phyloP scores from a whole-genome alignment of 2,888 invertebrate genomes.

The Helobdella robusta region DNA sequence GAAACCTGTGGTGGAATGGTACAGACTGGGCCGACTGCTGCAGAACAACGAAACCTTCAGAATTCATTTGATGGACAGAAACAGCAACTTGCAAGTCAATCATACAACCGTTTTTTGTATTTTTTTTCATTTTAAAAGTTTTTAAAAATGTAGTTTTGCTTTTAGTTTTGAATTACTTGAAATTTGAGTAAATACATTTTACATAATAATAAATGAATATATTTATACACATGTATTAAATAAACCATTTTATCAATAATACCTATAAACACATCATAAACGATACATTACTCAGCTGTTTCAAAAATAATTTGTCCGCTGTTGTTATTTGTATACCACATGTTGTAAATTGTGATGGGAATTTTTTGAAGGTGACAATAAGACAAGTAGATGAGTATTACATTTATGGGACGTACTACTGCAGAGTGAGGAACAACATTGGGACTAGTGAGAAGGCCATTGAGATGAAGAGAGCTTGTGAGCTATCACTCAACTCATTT shows the following conservation, averaged over 20 bases:
- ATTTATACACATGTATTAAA: no score
- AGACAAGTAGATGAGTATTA: constrained; percentile 33
- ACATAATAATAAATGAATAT: no score
- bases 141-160: not conserved
- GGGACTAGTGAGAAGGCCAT: constrained; percentile 25
- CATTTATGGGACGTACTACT: constrained; percentile 34
- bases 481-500: no score
- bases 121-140: not conserved
- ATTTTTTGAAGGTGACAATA: constrained; percentile 27
- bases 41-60: constrained; percentile 33
- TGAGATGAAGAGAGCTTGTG: constrained; percentile 29
- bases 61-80: constrained; percentile 31
- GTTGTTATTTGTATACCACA: no score
- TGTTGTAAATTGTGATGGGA: no score
- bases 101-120: not conserved
- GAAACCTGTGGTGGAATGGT: constrained; percentile 33
- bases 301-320: no score
- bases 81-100: constrained; percentile 33
- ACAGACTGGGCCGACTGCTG: constrained; percentile 17
- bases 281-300: no score
- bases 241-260: no score
- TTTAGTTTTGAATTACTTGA: not conserved
- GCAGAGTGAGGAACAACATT: constrained; percentile 31
- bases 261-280: no score
- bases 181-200: no score